These are phyloP conservation scores for Aleiodes testaceus DNA, from an alignment of 2,888 invertebrate species.

Conservation along the genomic window DNA sequence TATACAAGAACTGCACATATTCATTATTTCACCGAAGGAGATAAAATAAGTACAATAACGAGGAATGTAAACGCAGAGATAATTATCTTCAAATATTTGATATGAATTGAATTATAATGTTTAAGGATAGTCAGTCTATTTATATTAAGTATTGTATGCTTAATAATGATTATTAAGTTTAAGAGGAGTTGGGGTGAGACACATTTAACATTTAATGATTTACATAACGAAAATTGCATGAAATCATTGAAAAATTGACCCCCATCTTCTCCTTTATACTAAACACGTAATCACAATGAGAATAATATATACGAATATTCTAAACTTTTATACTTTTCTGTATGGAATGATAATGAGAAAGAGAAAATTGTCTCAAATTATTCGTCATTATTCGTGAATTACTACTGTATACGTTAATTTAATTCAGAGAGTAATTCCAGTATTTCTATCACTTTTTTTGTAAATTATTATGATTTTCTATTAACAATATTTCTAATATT, in stretches of 20 bases:
- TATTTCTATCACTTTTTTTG: not conserved
- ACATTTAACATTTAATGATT: not conserved
- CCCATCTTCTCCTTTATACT: too few relatives aligned
- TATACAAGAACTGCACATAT: not conserved
- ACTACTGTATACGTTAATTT: not conserved
- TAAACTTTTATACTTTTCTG: constrained; percentile 22
- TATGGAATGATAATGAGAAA: not conserved
- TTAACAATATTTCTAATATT: constrained; percentile 1
- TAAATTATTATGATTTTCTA: not conserved
- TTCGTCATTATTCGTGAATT: not conserved
- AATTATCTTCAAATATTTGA: not conserved
- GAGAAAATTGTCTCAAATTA: not conserved
- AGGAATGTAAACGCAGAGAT: not conserved
- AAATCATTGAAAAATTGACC: too few relatives aligned
- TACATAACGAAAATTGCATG: too few relatives aligned
- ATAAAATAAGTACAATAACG: not conserved
- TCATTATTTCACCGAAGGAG: not conserved
- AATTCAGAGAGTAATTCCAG: not conserved
- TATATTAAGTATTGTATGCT: constrained; percentile 3
- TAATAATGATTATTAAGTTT: not conserved
- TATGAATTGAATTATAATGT: constrained; percentile 8
- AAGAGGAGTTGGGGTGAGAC: not conserved
- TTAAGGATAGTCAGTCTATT: constrained; percentile 12
- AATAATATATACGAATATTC: constrained; percentile 14
- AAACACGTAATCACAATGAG: constrained; percentile 1